A percentile compares a stretch with the other conserved stretches of the same genome.
phyloP scores from a whole-genome alignment of 2,113 vertebrate genomes.

The Pedionomus torquatus region DNA sequence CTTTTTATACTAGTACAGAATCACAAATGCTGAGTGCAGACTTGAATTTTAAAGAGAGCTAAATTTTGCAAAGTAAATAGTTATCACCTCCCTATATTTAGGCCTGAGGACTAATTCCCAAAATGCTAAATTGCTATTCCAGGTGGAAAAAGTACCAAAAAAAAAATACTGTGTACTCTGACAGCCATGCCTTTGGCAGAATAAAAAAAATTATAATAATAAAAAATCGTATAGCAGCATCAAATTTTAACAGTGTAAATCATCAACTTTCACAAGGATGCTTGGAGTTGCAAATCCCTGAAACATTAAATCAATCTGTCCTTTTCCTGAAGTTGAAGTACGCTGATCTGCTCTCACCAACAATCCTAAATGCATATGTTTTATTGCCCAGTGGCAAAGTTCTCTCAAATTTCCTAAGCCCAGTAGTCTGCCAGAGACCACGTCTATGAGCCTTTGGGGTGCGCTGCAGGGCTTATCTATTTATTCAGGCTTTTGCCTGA shows the following conservation, averaged over 20 bases:
- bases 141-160: background rate
- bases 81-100: background rate
- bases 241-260: background rate
- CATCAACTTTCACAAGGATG: background rate
- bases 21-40: background rate
- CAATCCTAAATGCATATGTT: background rate
- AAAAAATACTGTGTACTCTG: background rate
- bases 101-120: background rate
- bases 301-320: background rate
- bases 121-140: background rate
- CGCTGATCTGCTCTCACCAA: background rate
- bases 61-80: background rate
- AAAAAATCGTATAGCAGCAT: background rate
- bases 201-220: background rate
- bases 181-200: background rate
- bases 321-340: background rate
- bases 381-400: background rate
- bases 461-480: constrained; percentile 24
- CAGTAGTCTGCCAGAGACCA: background rate
- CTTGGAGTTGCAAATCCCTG: background rate
- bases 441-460: background rate
- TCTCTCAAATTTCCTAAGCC: background rate
- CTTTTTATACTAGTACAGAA: background rate
- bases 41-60: background rate
- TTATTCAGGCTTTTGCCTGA: constrained; percentile 35